Conservation (phyloP, 92 coral and sea anemone species). For the Bergia sp. region DNA sequence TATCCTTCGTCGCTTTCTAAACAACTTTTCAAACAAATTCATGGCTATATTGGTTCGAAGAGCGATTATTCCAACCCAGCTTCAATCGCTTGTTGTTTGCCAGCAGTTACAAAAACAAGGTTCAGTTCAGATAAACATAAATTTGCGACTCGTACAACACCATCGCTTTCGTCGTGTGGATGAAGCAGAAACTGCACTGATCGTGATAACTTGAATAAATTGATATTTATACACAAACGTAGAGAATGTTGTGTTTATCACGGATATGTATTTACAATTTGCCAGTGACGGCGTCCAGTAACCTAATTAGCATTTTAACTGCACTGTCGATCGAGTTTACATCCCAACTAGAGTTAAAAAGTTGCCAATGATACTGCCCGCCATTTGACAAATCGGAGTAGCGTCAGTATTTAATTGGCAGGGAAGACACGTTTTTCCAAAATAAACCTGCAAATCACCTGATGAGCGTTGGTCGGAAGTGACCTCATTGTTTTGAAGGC, state of each 20-base stretch:
- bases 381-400: neutral
- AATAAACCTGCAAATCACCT: conserved; percentile 48
- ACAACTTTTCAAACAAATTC: conserved; percentile 63
- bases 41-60: conserved; percentile 3
- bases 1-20: conserved; percentile 50
- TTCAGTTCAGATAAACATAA: neutral
- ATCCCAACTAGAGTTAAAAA: neutral
- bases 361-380: neutral
- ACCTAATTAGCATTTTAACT: neutral
- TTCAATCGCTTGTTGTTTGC: neutral
- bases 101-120: neutral
- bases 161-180: neutral
- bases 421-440: conserved; percentile 38
- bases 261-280: neutral
- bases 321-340: neutral
- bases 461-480: conserved; percentile 47
- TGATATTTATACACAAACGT: neutral
- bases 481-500: conserved; percentile 57
- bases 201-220: neutral
- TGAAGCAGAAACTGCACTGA: neutral
- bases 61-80: neutral
- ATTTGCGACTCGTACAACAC: neutral
- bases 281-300: neutral
- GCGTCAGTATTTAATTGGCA: conserved; percentile 40
- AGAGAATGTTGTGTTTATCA: neutral